Percentiles rank a stretch among this genome's conserved stretches.
phyloP scores from a whole-genome alignment of 1,140 invertebrate genomes.

The Thaumetopoea pityocampa region DNA sequence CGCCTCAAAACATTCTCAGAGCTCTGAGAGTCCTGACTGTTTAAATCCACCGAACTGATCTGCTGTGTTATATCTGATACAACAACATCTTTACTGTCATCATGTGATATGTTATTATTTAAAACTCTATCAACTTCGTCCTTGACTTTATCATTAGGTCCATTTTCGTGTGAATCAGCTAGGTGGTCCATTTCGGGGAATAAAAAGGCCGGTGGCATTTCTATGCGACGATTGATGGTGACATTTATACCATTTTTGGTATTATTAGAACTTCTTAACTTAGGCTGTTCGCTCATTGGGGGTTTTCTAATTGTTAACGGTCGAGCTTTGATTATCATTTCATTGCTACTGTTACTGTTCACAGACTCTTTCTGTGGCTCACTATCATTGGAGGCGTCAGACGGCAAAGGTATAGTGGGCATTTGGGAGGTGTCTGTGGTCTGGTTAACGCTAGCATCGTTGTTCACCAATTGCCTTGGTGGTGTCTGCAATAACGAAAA shows the following conservation, averaged over 20 bases:
- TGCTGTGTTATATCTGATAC: slow-evolving; percentile 69
- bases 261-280: slow-evolving; percentile 78
- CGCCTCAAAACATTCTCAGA: slow-evolving; percentile 78
- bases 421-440: slow-evolving; percentile 35
- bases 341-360: slow-evolving; percentile 64
- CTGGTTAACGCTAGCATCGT: slow-evolving; percentile 43
- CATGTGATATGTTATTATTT: slow-evolving; percentile 64
- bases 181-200: slow-evolving; percentile 84
- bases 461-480: slow-evolving; percentile 61
- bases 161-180: slow-evolving; percentile 45
- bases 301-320: slow-evolving; percentile 88
- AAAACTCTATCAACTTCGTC: slow-evolving; percentile 62
- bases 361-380: slow-evolving; percentile 54
- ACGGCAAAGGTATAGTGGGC: slow-evolving; percentile 39
- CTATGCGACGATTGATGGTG: slow-evolving; percentile 84
- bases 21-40: slow-evolving; percentile 73
- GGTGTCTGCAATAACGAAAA: slow-evolving; percentile 51
- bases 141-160: slow-evolving; percentile 53
- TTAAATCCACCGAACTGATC: slow-evolving; percentile 71
- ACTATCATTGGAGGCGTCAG: slow-evolving; percentile 47
- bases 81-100: slow-evolving; percentile 74
- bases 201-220: slow-evolving; percentile 88
- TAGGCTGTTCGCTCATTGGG: slow-evolving; percentile 84
- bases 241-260: slow-evolving; percentile 78
- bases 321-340: slow-evolving; percentile 85